Conservation (phyloP, 2,797 vertebrate species). For the Otus scops region DNA sequence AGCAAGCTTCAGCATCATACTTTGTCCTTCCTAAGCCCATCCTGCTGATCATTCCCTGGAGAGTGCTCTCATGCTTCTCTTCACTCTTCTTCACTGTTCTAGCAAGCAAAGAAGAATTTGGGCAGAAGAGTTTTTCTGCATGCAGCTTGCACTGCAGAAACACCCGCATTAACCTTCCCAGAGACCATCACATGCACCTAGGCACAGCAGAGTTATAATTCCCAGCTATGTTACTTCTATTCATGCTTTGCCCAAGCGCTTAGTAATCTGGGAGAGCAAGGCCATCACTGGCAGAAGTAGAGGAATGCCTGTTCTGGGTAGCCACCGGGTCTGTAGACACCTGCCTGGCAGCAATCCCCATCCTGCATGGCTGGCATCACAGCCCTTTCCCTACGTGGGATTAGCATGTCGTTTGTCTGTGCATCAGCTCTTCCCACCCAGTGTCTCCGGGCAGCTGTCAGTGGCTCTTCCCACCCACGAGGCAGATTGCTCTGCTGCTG, state of each 20-base stretch:
- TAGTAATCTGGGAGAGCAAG: neutral
- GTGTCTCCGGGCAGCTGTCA: neutral
- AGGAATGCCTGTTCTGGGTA: neutral
- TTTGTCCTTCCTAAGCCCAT: neutral
- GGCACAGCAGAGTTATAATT: neutral
- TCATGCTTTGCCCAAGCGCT: fast-evolving
- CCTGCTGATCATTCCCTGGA: neutral
- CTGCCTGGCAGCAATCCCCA: neutral
- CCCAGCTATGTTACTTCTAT: neutral
- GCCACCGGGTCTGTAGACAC: neutral
- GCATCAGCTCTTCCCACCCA: neutral
- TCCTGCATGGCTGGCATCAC: neutral
- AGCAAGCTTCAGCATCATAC: neutral
- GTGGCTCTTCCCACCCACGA: neutral
- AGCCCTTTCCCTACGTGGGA: fast-evolving
- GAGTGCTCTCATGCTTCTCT: neutral
- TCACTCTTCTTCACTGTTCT: neutral
- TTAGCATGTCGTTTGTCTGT: neutral
- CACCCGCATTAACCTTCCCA: fast-evolving
- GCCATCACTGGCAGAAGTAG: neutral
- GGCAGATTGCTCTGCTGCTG: neutral
- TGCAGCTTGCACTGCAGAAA: neutral
- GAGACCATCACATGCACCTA: fast-evolving
- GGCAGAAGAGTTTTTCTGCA: neutral
- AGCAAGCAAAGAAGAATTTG: neutral